Conservation (phyloP, 1,140 invertebrate genomes). For the Ruditapes philippinarum region DNA sequence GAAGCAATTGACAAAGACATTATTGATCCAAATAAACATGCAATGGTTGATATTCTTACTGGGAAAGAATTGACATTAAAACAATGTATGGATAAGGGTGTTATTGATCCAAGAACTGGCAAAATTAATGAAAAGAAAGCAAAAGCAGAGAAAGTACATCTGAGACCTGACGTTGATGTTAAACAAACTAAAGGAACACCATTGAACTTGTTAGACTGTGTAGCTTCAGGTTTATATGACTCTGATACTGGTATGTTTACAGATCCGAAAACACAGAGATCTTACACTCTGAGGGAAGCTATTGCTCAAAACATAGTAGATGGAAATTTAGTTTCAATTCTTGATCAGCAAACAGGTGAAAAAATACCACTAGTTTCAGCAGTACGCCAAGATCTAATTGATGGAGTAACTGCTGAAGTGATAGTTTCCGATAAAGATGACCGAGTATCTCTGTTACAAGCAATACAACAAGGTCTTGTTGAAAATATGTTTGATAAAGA, state of each 20-base stretch:
- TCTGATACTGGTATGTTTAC: slow-evolving; percentile 92
- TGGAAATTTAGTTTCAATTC: slow-evolving; percentile 92
- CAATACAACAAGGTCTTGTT: slow-evolving; percentile 89
- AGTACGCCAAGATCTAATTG: slow-evolving; percentile 92
- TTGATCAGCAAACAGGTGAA: slow-evolving; percentile 78
- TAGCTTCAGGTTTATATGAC: slow-evolving; percentile 94
- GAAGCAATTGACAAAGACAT: slow-evolving; percentile 94
- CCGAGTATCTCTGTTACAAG: slow-evolving; percentile 90
- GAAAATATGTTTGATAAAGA: slow-evolving; percentile 82
- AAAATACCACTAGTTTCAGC: slow-evolving; percentile 92
- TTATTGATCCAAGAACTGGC: slow-evolving; percentile 85
- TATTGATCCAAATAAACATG: slow-evolving; percentile 89
- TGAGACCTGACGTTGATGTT: slow-evolving; percentile 69
- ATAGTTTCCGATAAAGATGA: slow-evolving; percentile 90
- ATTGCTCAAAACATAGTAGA: slow-evolving; percentile 93
- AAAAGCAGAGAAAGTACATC: slow-evolving; percentile 68
- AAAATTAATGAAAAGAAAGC: slow-evolving; percentile 82
- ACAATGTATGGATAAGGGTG: slow-evolving; percentile 85
- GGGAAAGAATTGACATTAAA: slow-evolving; percentile 79
- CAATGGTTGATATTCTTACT: slow-evolving; percentile 77
- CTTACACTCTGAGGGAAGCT: slow-evolving; percentile 93
- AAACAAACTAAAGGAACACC: slow-evolving; percentile 76
- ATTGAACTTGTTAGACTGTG: slow-evolving; percentile 92
- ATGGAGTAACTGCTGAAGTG: slow-evolving; percentile 92
- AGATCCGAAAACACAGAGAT: slow-evolving; percentile 92